phyloP scores from a whole-genome alignment of 2,113 vertebrate genomes.

The Pao palembangensis region DNA sequence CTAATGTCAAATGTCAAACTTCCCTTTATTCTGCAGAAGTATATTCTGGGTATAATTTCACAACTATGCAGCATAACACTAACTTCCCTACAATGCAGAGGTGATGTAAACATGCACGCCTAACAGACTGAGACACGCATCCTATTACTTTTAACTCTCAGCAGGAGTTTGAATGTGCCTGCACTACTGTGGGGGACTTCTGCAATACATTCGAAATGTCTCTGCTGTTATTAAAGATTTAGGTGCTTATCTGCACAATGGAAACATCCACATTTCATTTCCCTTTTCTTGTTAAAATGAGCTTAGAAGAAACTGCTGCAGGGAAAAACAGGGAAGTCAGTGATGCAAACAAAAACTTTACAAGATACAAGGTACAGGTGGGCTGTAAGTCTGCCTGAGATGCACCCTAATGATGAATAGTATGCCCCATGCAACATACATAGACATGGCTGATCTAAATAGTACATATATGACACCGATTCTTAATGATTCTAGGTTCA shows the following conservation, averaged over 20 bases:
- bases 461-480: too few relatives aligned
- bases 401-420: too few relatives aligned
- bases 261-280: conserved; percentile 51
- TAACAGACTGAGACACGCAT: background rate
- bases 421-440: background rate
- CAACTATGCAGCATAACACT: conserved; percentile 18
- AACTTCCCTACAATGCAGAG: background rate
- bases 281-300: conserved; percentile 35
- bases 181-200: conserved; percentile 10
- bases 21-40: conserved; percentile 24
- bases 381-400: too few relatives aligned
- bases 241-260: conserved; percentile 19
- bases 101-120: conserved; percentile 18
- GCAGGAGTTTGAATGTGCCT: conserved; percentile 17
- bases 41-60: conserved; percentile 41
- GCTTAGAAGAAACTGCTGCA: conserved; percentile 26
- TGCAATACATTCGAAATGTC: conserved; percentile 15
- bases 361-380: background rate
- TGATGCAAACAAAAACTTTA: background rate
- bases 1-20: conserved; percentile 25
- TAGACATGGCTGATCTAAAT: background rate
- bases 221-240: conserved; percentile 26
- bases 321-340: background rate
- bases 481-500: too few relatives aligned
- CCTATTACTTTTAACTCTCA: conserved; percentile 25